A percentile compares a stretch with the other conserved stretches of the same genome.
Evolutionary conservation across 2,888 invertebrate species (phyloP).

Genomic region (Phaedon cochleariae): DNA sequence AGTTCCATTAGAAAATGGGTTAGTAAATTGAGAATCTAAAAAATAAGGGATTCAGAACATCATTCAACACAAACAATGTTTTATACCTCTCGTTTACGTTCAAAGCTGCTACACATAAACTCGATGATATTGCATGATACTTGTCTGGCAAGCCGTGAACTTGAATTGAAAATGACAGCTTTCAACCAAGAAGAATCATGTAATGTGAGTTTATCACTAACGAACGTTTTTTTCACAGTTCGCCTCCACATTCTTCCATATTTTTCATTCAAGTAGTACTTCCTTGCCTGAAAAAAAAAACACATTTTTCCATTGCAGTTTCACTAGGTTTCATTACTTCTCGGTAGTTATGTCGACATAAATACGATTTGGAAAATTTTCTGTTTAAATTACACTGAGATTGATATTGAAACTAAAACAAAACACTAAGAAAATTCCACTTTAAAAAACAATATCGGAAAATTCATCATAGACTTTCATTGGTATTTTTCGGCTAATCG

Average conservation of each 20-base stretch:
- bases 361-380: too few relatives aligned
- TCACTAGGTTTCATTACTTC: too few relatives aligned
- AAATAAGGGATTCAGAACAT: background rate
- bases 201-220: conserved; percentile 68
- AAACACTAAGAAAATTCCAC: too few relatives aligned
- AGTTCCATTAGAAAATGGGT: conserved; percentile 90
- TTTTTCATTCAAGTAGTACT: conserved; percentile 76
- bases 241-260: conserved; percentile 76
- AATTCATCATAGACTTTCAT: too few relatives aligned
- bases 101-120: conserved; percentile 76
- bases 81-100: conserved; percentile 69
- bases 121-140: conserved; percentile 90
- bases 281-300: conserved; percentile 43
- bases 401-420: too few relatives aligned
- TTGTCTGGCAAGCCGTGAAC: conserved; percentile 87
- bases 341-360: too few relatives aligned
- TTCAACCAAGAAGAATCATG: conserved; percentile 86
- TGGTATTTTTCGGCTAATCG: too few relatives aligned
- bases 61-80: background rate
- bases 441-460: too few relatives aligned
- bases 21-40: conserved; percentile 78
- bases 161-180: conserved; percentile 91
- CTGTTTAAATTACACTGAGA: too few relatives aligned
- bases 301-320: too few relatives aligned
- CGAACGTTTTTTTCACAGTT: conserved; percentile 45